Percentiles rank a stretch among this genome's conserved stretches.
Conservation (phyloP, 2,113 vertebrate genomes). For the Chlorocebus sabaeus region DNA sequence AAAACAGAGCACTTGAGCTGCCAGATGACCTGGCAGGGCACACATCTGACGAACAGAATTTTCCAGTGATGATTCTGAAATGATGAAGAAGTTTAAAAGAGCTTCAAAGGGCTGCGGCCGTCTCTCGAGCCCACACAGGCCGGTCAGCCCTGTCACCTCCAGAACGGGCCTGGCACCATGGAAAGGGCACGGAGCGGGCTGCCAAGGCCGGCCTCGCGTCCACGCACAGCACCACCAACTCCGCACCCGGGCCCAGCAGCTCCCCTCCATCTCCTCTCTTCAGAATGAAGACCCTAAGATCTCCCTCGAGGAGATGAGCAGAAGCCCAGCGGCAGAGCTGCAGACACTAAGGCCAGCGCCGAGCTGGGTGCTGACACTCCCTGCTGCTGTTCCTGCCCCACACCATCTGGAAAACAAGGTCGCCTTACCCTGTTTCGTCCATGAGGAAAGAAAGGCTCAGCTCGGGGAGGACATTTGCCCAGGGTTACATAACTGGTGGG, state of each 20-base stretch:
- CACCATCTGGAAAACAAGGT: background rate
- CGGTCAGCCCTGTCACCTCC: background rate
- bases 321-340: background rate
- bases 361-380: background rate
- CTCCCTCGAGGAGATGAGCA: background rate
- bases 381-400: background rate
- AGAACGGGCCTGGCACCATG: background rate
- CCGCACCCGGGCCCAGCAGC: background rate
- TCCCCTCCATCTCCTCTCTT: background rate
- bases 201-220: background rate
- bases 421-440: background rate
- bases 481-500: conserved; percentile 38
- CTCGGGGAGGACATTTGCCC: background rate
- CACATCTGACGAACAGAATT: conserved; percentile 37
- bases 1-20: background rate
- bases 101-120: background rate
- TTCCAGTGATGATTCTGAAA: conserved; percentile 36
- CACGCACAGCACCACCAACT: background rate
- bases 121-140: background rate
- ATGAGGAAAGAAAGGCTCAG: conserved; percentile 29
- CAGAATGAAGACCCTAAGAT: background rate
- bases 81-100: conserved; percentile 15
- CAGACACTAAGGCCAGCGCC: accelerated
- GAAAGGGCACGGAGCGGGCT: background rate
- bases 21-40: conserved; percentile 34